These are phyloP conservation scores for Arvicola amphibius DNA, from an alignment of 2,797 vertebrate species.

Conservation along the genomic window DNA sequence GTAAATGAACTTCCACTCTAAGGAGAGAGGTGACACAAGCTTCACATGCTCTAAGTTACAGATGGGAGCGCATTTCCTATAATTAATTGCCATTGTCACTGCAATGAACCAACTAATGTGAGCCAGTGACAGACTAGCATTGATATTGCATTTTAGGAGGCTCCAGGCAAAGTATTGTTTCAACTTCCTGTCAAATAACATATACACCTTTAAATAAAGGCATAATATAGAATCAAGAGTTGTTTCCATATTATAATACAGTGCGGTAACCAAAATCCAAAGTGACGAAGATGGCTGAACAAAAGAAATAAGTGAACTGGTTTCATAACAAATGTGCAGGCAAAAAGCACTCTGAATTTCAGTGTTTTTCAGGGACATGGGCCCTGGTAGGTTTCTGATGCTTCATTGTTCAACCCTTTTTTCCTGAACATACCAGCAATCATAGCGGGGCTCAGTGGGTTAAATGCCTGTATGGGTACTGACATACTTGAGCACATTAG, in stretches of 20 bases:
- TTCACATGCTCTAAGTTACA: not conserved
- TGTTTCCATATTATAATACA: not conserved
- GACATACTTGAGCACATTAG: not conserved
- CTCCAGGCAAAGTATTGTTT: not conserved
- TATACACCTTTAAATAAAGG: not conserved
- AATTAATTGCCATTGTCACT: not conserved
- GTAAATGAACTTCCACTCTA: not conserved
- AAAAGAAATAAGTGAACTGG: not conserved
- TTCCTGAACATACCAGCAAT: not conserved
- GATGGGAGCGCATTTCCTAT: not conserved
- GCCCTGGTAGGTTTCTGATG: not conserved
- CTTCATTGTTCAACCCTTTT: not conserved
- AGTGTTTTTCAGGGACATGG: no score
- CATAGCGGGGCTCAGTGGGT: not conserved
- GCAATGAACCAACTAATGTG: not conserved
- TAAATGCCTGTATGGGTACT: not conserved
- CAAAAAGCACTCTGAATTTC: not conserved
- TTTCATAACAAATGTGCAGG: not conserved
- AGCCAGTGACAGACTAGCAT: not conserved
- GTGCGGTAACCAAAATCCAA: not conserved
- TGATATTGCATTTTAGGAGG: not conserved
- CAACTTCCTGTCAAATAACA: not conserved
- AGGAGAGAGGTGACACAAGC: not conserved
- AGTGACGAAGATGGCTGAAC: not conserved
- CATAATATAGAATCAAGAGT: not conserved